A percentile compares a stretch with the other conserved stretches of the same genome.
Conservation (phyloP, 1,140 invertebrate genomes). For the Euura saliciscinereae region DNA sequence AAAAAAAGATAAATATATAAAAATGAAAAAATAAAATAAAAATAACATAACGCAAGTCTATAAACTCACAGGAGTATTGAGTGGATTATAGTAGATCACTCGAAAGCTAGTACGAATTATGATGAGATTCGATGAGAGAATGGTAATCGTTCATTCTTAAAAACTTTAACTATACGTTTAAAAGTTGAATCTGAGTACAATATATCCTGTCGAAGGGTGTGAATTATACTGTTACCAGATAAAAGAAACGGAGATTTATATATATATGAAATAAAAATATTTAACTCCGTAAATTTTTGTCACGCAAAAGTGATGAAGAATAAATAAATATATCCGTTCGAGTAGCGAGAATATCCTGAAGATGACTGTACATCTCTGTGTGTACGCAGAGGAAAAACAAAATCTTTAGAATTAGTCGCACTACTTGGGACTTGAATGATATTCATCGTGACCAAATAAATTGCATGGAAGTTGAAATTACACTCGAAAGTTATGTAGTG, state of each 20-base stretch:
- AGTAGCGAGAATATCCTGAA: neutral
- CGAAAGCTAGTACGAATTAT: neutral
- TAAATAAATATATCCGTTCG: neutral
- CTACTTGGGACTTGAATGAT: neutral
- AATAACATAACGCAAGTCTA: neutral
- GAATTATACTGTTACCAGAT: neutral
- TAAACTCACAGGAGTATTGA: neutral
- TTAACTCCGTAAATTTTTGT: too few species aligned
- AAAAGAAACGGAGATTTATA: neutral
- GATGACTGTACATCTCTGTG: neutral
- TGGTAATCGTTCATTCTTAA: neutral
- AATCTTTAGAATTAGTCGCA: slow-evolving; percentile 5
- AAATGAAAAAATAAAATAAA: neutral
- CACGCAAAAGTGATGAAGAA: too few species aligned
- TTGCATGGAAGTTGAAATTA: neutral
- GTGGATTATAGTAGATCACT: neutral
- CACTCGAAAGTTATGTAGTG: neutral
- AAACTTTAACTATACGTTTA: neutral
- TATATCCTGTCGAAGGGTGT: too few species aligned
- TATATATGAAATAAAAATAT: too few species aligned
- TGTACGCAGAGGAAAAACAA: neutral
- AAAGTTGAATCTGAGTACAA: neutral
- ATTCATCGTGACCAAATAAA: neutral
- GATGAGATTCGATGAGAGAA: neutral
- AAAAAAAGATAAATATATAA: neutral